Percentiles rank a stretch among this genome's conserved stretches.
phyloP scores from a whole-genome alignment of 2,888 invertebrate species.

The Dorcus parallelipipedus region DNA sequence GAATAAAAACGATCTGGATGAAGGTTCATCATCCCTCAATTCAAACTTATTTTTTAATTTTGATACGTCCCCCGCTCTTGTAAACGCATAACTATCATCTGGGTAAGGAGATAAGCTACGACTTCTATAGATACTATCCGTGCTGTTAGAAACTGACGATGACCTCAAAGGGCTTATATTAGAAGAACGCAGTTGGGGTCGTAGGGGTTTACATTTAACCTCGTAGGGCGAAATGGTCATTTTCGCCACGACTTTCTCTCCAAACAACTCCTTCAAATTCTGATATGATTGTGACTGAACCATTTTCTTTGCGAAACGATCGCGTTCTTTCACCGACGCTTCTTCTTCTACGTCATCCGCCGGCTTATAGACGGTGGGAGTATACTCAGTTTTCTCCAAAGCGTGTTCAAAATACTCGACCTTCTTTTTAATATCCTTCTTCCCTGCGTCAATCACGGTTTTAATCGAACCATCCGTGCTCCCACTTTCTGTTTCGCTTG shows the following conservation, averaged over 20 bases:
- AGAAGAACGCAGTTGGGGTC: slow-evolving; percentile 24
- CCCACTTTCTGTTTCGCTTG: slow-evolving; percentile 68
- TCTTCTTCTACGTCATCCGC: slow-evolving; percentile 42
- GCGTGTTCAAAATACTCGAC: slow-evolving; percentile 79
- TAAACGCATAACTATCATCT: slow-evolving; percentile 68
- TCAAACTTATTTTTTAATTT: slow-evolving; percentile 78
- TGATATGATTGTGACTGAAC: slow-evolving; percentile 66
- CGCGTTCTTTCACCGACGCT: slow-evolving; percentile 29
- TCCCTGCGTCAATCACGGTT: slow-evolving; percentile 62
- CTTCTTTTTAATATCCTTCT: slow-evolving; percentile 67
- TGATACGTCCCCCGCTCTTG: slow-evolving; percentile 74
- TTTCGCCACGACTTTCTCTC: slow-evolving; percentile 64
- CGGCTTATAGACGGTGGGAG: slow-evolving; percentile 48
- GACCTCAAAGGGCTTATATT: slow-evolving; percentile 52
- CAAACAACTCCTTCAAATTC: slow-evolving; percentile 78
- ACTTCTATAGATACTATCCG: slow-evolving; percentile 66
- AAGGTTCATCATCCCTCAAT: slow-evolving; percentile 51
- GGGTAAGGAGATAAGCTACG: slow-evolving; percentile 73
- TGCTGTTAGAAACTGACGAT: slow-evolving; percentile 51
- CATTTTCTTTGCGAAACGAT: slow-evolving; percentile 31
- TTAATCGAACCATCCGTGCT: slow-evolving; percentile 70
- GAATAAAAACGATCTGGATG: slow-evolving; percentile 38
- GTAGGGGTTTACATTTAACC: not conserved
- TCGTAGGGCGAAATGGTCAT: slow-evolving; percentile 54
- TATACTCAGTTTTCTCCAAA: slow-evolving; percentile 50